phyloP scores from a whole-genome alignment of 2,113 vertebrate genomes.

The Mesitornis unicolor region DNA sequence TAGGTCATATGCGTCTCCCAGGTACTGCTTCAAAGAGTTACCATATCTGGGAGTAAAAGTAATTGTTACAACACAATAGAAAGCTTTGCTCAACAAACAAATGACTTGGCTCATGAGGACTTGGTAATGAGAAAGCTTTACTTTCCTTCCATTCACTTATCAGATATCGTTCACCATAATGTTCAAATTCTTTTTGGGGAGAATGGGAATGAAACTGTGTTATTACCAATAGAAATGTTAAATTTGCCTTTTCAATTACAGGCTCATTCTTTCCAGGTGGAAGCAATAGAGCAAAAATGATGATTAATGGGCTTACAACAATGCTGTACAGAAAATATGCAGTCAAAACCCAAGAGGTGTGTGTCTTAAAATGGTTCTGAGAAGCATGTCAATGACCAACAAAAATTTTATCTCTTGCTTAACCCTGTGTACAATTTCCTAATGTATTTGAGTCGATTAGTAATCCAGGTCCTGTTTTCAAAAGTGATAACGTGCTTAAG shows the following conservation, averaged over 20 bases:
- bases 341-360: background rate
- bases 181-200: background rate
- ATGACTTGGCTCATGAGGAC: background rate
- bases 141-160: constrained; percentile 3
- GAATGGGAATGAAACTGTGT: background rate
- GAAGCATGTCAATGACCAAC: background rate
- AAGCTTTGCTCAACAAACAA: constrained; percentile 41
- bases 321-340: background rate
- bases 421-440: background rate
- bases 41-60: constrained; percentile 54
- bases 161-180: background rate
- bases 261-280: background rate
- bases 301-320: constrained; percentile 6
- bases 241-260: constrained; percentile 44
- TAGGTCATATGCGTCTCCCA: background rate
- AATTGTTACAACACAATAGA: constrained; percentile 48
- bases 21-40: constrained; percentile 25
- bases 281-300: background rate
- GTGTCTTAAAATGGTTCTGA: background rate
- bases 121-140: background rate
- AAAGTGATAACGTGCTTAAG: background rate
- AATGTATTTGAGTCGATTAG: background rate
- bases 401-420: background rate
- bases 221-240: constrained; percentile 37
- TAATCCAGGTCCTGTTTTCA: background rate